Evolutionary conservation across 2,888 invertebrate species (phyloP), one percentile per base, ranked within the genome.

Genomic region (Acanthoscelides obtectus): DNA sequence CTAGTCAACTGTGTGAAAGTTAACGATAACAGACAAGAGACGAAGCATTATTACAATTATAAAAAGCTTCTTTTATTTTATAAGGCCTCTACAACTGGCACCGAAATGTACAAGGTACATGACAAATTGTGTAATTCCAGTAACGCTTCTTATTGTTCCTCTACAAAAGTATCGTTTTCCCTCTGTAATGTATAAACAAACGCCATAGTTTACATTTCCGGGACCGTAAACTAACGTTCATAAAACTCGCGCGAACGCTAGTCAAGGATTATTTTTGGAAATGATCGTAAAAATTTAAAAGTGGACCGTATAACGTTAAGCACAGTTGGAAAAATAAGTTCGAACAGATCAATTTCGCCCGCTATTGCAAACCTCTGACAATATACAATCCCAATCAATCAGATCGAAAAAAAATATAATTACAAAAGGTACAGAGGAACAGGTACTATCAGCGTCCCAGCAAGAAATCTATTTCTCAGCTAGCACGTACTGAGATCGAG

Each of bases 161-260:
- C 45, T 45, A 45, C 45, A 45, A 45, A 45, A 45, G 45, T 45
- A 45, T 45, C 45, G 45, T 12, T 45, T 45, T 45, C 45, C 45
- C 21, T 67, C 67, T 20, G 22, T 1, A 67, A 67, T 22, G 67
- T 4, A 70, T 77, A 77, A 75, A 77, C 77, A 75, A 73, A 67
- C 66, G 67, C 22, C 70, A 72, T 66, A 68, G 76, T 77, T 78
- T 78, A 79, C 73, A 73, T 77, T 77, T 77, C 77, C 77, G 77
- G 78, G 75, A 75, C 73, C 71, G 71, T 79, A 76, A 79, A 78
- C 68, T 69, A 45, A 45, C 45, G 12, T 45, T 45, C 73, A 71
- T 73, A 76, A 75, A 77, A 75, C 67, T 20, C 75, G 75, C 67
- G 19, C 75, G 75, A 75, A 70, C 71, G 77, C 74, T 74, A 71